Evolutionary conservation across 1,140 invertebrate genomes (phyloP), one percentile per base, ranked within the genome.

Genomic region (Drosophila suzukii): DNA sequence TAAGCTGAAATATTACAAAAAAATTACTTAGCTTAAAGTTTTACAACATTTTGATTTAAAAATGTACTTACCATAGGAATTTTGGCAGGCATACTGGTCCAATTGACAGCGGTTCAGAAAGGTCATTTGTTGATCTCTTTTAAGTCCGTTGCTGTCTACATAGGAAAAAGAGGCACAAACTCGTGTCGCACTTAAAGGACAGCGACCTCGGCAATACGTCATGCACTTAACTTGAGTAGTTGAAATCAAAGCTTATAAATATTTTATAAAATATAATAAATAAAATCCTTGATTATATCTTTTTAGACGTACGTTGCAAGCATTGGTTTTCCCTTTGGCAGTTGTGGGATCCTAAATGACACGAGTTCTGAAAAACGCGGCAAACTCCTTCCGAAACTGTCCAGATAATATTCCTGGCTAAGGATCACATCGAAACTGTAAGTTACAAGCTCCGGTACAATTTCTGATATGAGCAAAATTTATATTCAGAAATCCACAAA

Each of bases 311-410:
- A 67, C 63, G 34, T 2, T 5, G 38, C 2, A 50, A 27, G 3
- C 63, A 62, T 13, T 43, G 15, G 10, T 67, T 67, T 50, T 67
- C 8, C 11, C 63, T 41, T 4, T 62, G 36, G 10, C 63, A 67
- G 17, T 67, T 67, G 27, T 39, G 27, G 4, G 57, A 62, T 27
- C 3, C 34, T 27, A 62, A n/a, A 3, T 6, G 4, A 17, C 63
- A 67, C 15, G 12, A 3, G 46, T 17, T 67, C 8, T 67, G 7
- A 1, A 67, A 67, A 62, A 62, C 63, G 0, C 63, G 63, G 5
- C 63, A 67, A 15, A 34, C 11, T 4, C 38, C 12, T 2, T 8
- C n/a, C 13, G 46, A 36, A 27, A 67, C 32, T 6, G 63, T 47
- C 63, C 63, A 67, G 4, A 5, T 5, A 34, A 50, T 46, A 24